phyloP scores from a whole-genome alignment of 2,113 vertebrate genomes.

The Platanista minor region DNA sequence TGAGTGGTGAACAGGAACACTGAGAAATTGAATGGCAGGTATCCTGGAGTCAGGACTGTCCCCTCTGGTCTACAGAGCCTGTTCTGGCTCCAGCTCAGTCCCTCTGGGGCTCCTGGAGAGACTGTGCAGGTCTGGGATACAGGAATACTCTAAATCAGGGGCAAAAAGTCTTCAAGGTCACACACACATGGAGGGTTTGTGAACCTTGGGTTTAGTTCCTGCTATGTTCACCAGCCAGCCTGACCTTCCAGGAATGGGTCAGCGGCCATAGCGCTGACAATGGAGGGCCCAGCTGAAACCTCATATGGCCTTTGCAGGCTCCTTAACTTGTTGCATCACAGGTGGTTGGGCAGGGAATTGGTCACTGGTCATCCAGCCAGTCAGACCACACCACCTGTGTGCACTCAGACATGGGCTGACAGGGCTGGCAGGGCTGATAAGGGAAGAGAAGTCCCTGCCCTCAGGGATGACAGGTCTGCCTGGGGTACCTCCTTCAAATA shows the following conservation, averaged over 20 bases:
- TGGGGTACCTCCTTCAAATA: not conserved
- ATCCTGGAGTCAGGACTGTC: not conserved
- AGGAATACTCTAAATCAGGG: not conserved
- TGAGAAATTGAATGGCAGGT: not conserved
- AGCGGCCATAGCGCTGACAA: not conserved
- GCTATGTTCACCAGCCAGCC: not conserved
- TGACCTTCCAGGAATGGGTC: not conserved
- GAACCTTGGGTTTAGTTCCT: not conserved
- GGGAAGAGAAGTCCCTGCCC: not conserved
- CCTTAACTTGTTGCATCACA: not conserved
- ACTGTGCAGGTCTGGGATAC: not conserved
- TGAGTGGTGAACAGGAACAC: not conserved
- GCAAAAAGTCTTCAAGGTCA: not conserved
- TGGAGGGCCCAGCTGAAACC: not conserved
- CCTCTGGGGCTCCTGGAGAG: not conserved
- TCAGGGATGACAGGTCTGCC: too few species aligned
- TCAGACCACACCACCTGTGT: not conserved
- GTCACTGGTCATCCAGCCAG: not conserved
- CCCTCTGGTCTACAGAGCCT: not conserved
- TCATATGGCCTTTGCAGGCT: not conserved
- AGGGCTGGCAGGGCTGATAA: not conserved
- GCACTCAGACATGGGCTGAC: not conserved
- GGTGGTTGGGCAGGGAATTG: not conserved
- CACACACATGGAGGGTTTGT: not conserved
- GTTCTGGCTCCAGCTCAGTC: not conserved